A percentile compares a stretch with the other conserved stretches of the same genome.
Evolutionary conservation across 1,140 invertebrate genomes (phyloP).

Genomic region (Chymomyza costata): DNA sequence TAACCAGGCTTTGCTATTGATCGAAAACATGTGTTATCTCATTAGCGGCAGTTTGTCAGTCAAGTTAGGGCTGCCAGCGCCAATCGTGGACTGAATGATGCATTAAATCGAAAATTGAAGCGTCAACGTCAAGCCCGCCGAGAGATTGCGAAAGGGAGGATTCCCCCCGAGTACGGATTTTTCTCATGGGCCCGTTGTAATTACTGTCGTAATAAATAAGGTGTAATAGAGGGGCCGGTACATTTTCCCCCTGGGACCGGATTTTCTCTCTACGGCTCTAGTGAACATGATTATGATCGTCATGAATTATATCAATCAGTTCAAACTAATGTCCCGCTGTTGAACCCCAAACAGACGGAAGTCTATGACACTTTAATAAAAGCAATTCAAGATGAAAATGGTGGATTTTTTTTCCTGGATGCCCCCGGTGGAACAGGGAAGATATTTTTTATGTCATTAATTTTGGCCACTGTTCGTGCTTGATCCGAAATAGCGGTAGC

Average conservation of each 20-base stretch:
- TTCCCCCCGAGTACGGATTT: too few species aligned
- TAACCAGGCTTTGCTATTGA: constrained; percentile 7
- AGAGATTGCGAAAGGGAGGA: too few species aligned
- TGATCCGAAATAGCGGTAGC: constrained; percentile 12
- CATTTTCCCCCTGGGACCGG: too few species aligned
- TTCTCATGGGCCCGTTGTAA: too few species aligned
- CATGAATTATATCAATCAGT: constrained; percentile 19
- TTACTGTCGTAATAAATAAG: too few species aligned
- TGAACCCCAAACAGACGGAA: constrained; percentile 12
- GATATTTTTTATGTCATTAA: not conserved
- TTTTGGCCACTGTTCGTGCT: constrained; percentile 4
- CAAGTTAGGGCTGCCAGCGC: constrained; percentile 70
- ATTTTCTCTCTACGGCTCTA: too few species aligned
- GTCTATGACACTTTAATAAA: constrained; percentile 2
- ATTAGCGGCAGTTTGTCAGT: constrained; percentile 59
- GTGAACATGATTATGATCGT: constrained; percentile 45
- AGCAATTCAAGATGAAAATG: not conserved
- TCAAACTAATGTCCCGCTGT: constrained; percentile 34
- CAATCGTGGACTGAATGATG: constrained; percentile 62
- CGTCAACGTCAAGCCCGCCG: too few species aligned
- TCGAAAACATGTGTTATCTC: constrained; percentile 66
- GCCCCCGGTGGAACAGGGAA: constrained; percentile 2
- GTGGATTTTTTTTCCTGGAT: not conserved
- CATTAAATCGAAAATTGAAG: constrained; percentile 69
- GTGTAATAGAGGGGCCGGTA: too few species aligned